Evolutionary conservation across 2,888 invertebrate species (phyloP).

Genomic region (Drosophila cracens): DNA sequence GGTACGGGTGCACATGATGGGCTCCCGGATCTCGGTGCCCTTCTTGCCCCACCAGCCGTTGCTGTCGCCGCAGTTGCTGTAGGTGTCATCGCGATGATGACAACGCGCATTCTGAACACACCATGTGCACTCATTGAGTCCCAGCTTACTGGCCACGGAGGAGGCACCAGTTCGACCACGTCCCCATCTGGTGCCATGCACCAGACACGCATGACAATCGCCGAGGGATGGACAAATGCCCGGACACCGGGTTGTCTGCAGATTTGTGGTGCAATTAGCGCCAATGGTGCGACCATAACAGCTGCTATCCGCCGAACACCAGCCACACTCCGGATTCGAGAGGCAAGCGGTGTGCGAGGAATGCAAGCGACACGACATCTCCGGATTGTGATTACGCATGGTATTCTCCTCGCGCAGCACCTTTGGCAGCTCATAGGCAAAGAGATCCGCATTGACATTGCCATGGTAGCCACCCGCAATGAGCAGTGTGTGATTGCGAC

Average conservation of each 20-base stretch:
- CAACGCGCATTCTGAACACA: conserved; percentile 97
- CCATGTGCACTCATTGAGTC: conserved; percentile 94
- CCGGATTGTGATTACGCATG: conserved; percentile 90
- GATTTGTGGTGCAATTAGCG: conserved; percentile 95
- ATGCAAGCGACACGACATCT: conserved; percentile 91
- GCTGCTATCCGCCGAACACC: conserved; percentile 93
- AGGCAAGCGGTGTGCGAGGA: conserved; percentile 92
- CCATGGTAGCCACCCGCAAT: conserved; percentile 97
- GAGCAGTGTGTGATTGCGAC: conserved; percentile 93
- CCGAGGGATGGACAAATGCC: conserved; percentile 95
- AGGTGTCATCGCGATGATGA: conserved; percentile 92
- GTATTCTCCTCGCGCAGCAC: conserved; percentile 91
- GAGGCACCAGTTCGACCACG: conserved; percentile 69
- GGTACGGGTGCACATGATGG: conserved; percentile 91
- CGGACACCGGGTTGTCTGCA: conserved; percentile 94
- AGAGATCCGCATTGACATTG: conserved; percentile 94
- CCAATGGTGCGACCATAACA: conserved; percentile 94
- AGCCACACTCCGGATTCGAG: conserved; percentile 96
- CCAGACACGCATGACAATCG: conserved; percentile 95
- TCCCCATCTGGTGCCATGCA: conserved; percentile 87
- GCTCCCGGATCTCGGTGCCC: conserved; percentile 90
- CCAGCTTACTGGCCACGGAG: conserved; percentile 91
- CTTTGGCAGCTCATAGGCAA: conserved; percentile 94
- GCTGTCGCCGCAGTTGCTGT: conserved; percentile 93
- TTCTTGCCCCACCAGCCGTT: conserved; percentile 96